Evolutionary conservation across 2,888 invertebrate species (phyloP).

Genomic region (Brenthis ino): DNA sequence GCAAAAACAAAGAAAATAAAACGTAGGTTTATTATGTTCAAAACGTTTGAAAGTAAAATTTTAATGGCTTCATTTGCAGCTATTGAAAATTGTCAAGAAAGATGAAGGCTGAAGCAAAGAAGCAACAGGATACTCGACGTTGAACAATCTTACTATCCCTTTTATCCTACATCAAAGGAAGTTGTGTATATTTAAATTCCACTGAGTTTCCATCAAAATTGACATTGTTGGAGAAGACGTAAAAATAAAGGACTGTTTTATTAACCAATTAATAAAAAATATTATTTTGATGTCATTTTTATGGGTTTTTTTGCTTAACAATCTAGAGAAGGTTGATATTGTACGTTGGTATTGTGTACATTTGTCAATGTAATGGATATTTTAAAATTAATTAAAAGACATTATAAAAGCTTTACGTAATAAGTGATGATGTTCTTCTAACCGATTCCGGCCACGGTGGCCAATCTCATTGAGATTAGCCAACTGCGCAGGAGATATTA

Average conservation of each 20-base stretch:
- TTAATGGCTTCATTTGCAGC: not conserved
- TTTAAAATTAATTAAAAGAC: too few relatives aligned
- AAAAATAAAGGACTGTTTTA: not conserved
- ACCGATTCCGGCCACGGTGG: too few relatives aligned
- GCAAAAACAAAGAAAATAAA: too few relatives aligned
- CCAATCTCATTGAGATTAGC: too few relatives aligned
- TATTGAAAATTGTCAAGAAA: not conserved
- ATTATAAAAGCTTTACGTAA: too few relatives aligned
- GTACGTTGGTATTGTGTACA: not conserved
- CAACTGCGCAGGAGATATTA: too few relatives aligned
- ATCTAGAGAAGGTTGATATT: not conserved
- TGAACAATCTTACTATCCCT: slow-evolving; percentile 5
- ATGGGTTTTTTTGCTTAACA: not conserved
- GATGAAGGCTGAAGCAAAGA: not conserved
- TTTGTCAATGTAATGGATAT: not conserved
- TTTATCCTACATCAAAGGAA: slow-evolving; percentile 29
- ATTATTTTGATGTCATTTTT: slow-evolving; percentile 3
- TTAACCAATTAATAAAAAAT: slow-evolving; percentile 13
- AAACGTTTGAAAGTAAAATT: not conserved
- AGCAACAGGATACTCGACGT: not conserved
- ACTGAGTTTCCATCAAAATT: slow-evolving; percentile 3
- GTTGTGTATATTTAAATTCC: slow-evolving; percentile 27
- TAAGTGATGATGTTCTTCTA: too few relatives aligned
- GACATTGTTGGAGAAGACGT: slow-evolving; percentile 2
- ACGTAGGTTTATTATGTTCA: too few relatives aligned